These are phyloP conservation scores for Danaus melanippus DNA, from an alignment of 1,140 invertebrate genomes.

Conservation along the genomic window DNA sequence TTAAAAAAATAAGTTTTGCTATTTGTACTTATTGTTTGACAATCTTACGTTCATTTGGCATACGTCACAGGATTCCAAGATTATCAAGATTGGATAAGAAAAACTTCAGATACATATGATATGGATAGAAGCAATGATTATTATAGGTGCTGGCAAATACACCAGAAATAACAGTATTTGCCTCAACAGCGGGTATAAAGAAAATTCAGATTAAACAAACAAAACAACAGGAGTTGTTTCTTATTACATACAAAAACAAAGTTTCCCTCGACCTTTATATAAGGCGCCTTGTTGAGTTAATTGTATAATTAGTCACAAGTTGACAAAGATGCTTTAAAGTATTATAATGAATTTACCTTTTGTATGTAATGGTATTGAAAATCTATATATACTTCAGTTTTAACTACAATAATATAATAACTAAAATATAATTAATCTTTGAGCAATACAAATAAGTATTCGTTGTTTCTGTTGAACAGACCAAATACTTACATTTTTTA, in stretches of 20 bases:
- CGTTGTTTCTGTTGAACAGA: no score
- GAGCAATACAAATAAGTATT: no score
- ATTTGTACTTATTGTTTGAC: no score
- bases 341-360: slow-evolving; percentile 9
- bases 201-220: slow-evolving; percentile 41
- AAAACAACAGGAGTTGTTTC: slow-evolving; percentile 39
- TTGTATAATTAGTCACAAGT: slow-evolving; percentile 52
- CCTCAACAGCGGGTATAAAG: slow-evolving; percentile 21
- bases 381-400: no score
- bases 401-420: no score
- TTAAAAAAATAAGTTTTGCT: no score
- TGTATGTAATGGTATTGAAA: no score
- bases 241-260: slow-evolving; percentile 46
- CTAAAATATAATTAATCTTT: no score
- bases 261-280: slow-evolving; percentile 34
- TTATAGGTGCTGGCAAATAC: slow-evolving; percentile 17
- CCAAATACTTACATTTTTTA: no score
- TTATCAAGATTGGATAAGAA: no score
- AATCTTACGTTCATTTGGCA: no score
- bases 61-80: no score
- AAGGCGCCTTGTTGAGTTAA: slow-evolving; percentile 52
- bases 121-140: slow-evolving; percentile 22
- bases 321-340: slow-evolving; percentile 23
- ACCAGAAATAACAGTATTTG: slow-evolving; percentile 27
- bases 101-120: neutral